Evolutionary conservation across 2,888 invertebrate genomes (phyloP).

Genomic region (Drosophila birchii): DNA sequence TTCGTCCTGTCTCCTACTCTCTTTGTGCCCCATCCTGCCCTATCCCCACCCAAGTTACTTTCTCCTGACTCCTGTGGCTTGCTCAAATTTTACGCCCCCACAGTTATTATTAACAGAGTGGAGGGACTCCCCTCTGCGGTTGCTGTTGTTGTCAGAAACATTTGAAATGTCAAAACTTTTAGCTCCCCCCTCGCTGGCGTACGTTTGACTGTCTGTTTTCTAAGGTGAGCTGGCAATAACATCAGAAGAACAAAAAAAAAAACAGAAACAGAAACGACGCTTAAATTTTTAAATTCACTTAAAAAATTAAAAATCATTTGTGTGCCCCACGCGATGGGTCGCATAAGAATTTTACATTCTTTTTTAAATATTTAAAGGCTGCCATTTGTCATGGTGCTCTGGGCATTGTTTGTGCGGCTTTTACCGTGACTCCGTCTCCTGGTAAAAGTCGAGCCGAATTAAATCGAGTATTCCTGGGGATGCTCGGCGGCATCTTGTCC

Average conservation of each 20-base stretch:
- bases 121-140: conserved; percentile 10
- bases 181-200: conserved; percentile 26
- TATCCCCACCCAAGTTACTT: background rate
- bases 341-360: conserved; percentile 31
- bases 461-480: conserved; percentile 5
- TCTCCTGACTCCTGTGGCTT: conserved; percentile 12
- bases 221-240: conserved; percentile 23
- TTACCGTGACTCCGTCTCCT: background rate
- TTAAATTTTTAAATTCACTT: conserved; percentile 78
- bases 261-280: conserved; percentile 31
- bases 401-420: conserved; percentile 16
- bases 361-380: conserved; percentile 66
- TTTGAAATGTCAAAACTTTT: conserved; percentile 79
- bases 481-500: background rate
- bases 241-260: background rate
- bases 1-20: background rate
- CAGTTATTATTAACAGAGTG: conserved; percentile 67
- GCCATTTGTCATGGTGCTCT: conserved; percentile 44
- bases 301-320: conserved; percentile 64
- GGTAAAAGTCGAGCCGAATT: background rate
- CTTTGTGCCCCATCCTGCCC: too few species aligned
- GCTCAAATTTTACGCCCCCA: conserved; percentile 58
- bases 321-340: background rate
- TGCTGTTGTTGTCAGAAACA: conserved; percentile 76
- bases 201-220: conserved; percentile 19